Base-by-base conservation (phyloP, 2,113 vertebrate species). In the Holacanthus passer region DNA sequence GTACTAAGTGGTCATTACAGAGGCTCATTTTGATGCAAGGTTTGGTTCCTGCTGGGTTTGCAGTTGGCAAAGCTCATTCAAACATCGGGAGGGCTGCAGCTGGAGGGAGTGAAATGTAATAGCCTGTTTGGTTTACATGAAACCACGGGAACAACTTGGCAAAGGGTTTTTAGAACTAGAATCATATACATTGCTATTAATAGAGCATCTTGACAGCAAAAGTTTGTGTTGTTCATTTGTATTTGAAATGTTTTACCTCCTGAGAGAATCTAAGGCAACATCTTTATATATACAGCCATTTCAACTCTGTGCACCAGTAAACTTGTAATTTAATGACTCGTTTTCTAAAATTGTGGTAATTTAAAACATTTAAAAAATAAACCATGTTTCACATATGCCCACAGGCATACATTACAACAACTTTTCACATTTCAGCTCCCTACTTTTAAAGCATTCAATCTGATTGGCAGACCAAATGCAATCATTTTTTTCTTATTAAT, bases 61-160 rank as follows among this genome's bases (percentile, higher is more conserved):
- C 62, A 82, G 87, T 82, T 76, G 86, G 77, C 77, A 85, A 81
- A 83, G 65, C 65, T 80, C 68, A 43, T 80, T 86, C 73, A 88
- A 89, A 85, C 92, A 91, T 89, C 73, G 82, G 88, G 85, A 83
- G 88, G 79, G 79, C 76, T 68, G 58, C 70, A 59, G 77, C 63
- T 78, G 53, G 68, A 71, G 62, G 62, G 50, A 79, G 59, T 16
- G 58, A 84, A 86, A 80, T 70, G 27, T 65, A 83, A 71, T 56
- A 11, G 60, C 35, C 45, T 82, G 56, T 68, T 83, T 87, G 67
- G 55, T 80, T 76, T 73, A 70, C 65, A 78, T 53, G 7, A 66
- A 71, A 77, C 55, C 48, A 20, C 43, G 19, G 53, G n/a, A 69
- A 72, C 16, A 71, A 78, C 17, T 35, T 55, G n/a, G 50, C 27